Evolutionary conservation across 1,140 invertebrate genomes (phyloP).

Genomic region (Nasonia giraulti): DNA sequence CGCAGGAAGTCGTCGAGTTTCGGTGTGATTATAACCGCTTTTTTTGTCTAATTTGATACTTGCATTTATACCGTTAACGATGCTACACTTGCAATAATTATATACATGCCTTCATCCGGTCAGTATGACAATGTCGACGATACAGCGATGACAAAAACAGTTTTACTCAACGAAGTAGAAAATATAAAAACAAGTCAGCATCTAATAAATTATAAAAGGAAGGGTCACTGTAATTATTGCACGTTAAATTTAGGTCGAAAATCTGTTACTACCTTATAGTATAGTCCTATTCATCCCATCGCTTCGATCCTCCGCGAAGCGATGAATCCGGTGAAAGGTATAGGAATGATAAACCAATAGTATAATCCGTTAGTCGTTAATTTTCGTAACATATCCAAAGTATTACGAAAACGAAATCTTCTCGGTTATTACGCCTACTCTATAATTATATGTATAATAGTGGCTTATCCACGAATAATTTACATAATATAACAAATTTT

Average conservation of each 20-base stretch:
- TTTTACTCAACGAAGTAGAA: not conserved
- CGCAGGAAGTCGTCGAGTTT: not conserved
- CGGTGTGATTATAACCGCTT: not conserved
- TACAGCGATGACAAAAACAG: slow-evolving; percentile 29
- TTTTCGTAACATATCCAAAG: not conserved
- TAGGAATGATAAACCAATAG: not conserved
- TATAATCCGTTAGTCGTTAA: not conserved
- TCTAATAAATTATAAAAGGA: slow-evolving; percentile 12
- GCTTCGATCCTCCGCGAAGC: too few relatives aligned
- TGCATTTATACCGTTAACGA: slow-evolving; percentile 14
- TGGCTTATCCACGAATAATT: not conserved
- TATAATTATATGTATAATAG: not conserved
- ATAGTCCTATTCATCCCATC: too few relatives aligned
- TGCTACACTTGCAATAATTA: slow-evolving; percentile 15
- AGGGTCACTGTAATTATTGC: not conserved
- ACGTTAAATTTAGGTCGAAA: not conserved
- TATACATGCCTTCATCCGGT: slow-evolving; percentile 31
- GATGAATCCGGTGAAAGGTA: not conserved
- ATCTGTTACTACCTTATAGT: not conserved
- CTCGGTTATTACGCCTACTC: not conserved
- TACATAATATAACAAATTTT: slow-evolving; percentile 35
- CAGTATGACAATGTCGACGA: slow-evolving; percentile 24
- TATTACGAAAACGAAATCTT: not conserved
- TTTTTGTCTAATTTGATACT: slow-evolving; percentile 4
- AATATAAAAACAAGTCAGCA: slow-evolving; percentile 12